Conservation (phyloP, 2,888 invertebrate genomes). For the Campaea margaritaria region DNA sequence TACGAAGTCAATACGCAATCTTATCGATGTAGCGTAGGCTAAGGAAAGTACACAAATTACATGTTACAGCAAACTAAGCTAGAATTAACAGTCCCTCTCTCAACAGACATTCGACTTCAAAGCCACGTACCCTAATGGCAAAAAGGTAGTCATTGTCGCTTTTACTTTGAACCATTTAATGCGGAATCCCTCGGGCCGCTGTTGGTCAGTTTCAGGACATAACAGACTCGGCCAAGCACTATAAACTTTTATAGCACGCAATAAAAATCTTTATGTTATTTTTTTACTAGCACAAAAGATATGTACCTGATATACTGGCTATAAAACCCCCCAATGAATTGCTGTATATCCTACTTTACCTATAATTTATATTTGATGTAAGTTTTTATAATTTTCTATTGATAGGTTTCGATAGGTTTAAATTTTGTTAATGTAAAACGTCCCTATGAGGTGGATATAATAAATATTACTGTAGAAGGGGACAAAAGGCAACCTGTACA, state of each 20-base stretch:
- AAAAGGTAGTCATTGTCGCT: slow-evolving; percentile 2
- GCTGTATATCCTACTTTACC: slow-evolving; percentile 12
- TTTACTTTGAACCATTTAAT: slow-evolving; percentile 13
- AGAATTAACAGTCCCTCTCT: not conserved
- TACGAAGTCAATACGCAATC: no score
- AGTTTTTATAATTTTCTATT: no score
- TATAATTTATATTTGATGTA: slow-evolving; percentile 8
- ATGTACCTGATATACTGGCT: slow-evolving; percentile 26
- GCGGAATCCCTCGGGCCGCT: slow-evolving; percentile 14
- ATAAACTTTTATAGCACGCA: slow-evolving; percentile 36
- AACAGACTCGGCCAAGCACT: slow-evolving; percentile 26
- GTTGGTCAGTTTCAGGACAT: slow-evolving; percentile 27
- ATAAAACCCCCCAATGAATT: slow-evolving; percentile 25
- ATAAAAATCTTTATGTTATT: slow-evolving; percentile 39
- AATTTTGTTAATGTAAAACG: no score
- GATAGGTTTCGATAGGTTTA: no score
- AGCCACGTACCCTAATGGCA: slow-evolving; percentile 1
- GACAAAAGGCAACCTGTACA: no score
- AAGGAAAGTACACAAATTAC: no score
- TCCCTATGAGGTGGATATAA: no score
- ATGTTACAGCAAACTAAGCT: no score
- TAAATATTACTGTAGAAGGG: no score
- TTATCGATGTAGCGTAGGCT: no score
- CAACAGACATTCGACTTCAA: slow-evolving; percentile 3
- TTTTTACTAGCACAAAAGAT: slow-evolving; percentile 29